These are phyloP conservation scores for Dufourea novaeangliae DNA, from an alignment of 1,140 invertebrate genomes.

Conservation along the genomic window DNA sequence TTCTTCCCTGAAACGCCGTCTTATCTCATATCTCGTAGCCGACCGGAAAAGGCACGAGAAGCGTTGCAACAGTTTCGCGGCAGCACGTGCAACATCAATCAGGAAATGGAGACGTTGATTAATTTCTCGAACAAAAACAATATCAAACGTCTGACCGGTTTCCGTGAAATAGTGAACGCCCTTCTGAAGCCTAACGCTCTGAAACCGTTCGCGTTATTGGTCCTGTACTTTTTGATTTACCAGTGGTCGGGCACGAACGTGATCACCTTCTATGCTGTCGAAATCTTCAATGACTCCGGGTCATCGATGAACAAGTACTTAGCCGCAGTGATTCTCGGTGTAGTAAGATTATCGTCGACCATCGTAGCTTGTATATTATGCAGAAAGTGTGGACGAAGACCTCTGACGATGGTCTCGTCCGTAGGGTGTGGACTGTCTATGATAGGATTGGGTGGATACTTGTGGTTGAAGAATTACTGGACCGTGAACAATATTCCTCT, in stretches of 20 bases:
- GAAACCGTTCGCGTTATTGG: conserved; percentile 85
- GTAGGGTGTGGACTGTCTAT: conserved; percentile 86
- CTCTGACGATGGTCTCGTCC: conserved; percentile 86
- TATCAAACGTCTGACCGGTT: conserved; percentile 82
- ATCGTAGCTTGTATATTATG: conserved; percentile 85
- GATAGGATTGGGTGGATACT: conserved; percentile 84
- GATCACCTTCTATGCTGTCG: conserved; percentile 90
- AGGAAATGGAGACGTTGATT: conserved; percentile 85
- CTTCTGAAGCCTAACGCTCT: conserved; percentile 84
- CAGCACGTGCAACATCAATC: conserved; percentile 84
- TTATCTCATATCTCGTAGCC: conserved; percentile 85
- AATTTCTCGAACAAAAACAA: conserved; percentile 85
- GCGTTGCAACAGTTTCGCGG: conserved; percentile 85
- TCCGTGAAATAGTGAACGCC: conserved; percentile 83
- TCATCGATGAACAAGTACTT: conserved; percentile 84
- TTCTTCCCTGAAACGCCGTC: conserved; percentile 88
- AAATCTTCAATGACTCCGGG: conserved; percentile 87
- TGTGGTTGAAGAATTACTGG: conserved; percentile 83
- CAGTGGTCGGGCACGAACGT: conserved; percentile 89
- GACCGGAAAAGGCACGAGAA: conserved; percentile 84
- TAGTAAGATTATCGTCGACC: conserved; percentile 84
- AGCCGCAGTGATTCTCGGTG: conserved; percentile 87
- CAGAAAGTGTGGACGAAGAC: conserved; percentile 84
- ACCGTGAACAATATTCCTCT: conserved; percentile 69
- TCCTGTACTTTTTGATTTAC: conserved; percentile 87